Evolutionary conservation across 1,140 invertebrate species (phyloP).

Genomic region (Drosophila guanche): DNA sequence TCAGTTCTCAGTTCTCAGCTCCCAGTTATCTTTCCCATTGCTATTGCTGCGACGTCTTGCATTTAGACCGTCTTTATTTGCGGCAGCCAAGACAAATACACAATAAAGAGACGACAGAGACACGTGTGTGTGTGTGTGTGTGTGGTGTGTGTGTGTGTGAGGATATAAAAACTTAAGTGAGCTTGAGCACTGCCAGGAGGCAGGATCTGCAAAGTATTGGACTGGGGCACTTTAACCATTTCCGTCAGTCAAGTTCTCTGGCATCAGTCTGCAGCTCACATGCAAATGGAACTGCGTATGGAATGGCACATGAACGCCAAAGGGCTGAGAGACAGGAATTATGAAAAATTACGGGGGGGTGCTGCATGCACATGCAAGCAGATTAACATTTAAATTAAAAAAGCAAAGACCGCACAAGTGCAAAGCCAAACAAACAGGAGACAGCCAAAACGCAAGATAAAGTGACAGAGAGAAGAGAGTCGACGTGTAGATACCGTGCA

Average conservation of each 20-base stretch:
- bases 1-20: neutral
- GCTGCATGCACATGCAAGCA: conserved; percentile 51
- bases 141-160: conserved; percentile 37
- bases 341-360: conserved; percentile 55
- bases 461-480: neutral
- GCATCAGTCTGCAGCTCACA: conserved; percentile 51
- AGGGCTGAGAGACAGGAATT: conserved; percentile 38
- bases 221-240: conserved; percentile 51
- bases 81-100: conserved; percentile 74
- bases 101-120: conserved; percentile 61
- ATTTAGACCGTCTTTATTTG: conserved; percentile 73
- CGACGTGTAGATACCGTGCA: conserved; percentile 2
- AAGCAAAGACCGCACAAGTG: conserved; percentile 35
- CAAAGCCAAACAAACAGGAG: conserved; percentile 27
- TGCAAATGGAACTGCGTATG: conserved; percentile 46
- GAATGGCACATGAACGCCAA: neutral
- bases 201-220: neutral
- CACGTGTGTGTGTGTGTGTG: conserved; percentile 11
- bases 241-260: conserved; percentile 48
- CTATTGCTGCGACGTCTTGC: conserved; percentile 54
- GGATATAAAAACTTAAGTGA: conserved; percentile 76
- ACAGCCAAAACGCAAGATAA: neutral
- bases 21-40: neutral
- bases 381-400: conserved; percentile 79
- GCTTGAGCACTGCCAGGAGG: conserved; percentile 28